Conservation (phyloP, 2,888 invertebrate species). For the Lepidocyrtoides sp. region DNA sequence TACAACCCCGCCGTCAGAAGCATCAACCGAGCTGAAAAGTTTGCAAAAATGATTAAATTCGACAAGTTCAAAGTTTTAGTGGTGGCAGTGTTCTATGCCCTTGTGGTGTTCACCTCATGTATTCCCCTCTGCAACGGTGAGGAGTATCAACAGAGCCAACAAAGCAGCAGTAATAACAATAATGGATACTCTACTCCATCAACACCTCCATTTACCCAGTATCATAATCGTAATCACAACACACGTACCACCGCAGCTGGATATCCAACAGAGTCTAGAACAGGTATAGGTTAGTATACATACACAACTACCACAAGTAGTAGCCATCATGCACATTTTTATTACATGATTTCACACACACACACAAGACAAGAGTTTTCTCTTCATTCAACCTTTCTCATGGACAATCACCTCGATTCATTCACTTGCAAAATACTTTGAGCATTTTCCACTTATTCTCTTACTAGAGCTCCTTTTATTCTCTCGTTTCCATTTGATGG, state of each 20-base stretch:
- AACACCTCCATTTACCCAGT: slow-evolving; percentile 68
- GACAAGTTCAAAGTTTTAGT: slow-evolving; percentile 70
- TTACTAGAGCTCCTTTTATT: not conserved
- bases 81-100: slow-evolving; percentile 47
- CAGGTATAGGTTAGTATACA: slow-evolving; percentile 72
- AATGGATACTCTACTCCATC: slow-evolving; percentile 71
- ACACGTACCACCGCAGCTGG: slow-evolving; percentile 51
- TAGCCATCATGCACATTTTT: slow-evolving; percentile 61
- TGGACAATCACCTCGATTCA: slow-evolving; percentile 63
- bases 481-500: slow-evolving; percentile 43
- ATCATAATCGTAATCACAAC: slow-evolving; percentile 67
- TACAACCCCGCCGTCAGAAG: not conserved
- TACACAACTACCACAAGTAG: too few species aligned
- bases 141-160: slow-evolving; percentile 48
- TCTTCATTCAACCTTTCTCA: not conserved
- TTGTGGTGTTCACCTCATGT: slow-evolving; percentile 63
- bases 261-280: slow-evolving; percentile 70
- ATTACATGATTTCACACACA: slow-evolving; percentile 18
- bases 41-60: slow-evolving; percentile 59
- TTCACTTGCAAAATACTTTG: not conserved
- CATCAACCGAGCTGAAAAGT: not conserved
- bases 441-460: not conserved
- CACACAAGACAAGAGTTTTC: too few species aligned
- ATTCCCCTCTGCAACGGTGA: slow-evolving; percentile 38
- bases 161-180: slow-evolving; percentile 42